A percentile compares a stretch with the other conserved stretches of the same genome.
Evolutionary conservation across 2,888 invertebrate genomes (phyloP).

Genomic region (Drosophila setosimentum): DNA sequence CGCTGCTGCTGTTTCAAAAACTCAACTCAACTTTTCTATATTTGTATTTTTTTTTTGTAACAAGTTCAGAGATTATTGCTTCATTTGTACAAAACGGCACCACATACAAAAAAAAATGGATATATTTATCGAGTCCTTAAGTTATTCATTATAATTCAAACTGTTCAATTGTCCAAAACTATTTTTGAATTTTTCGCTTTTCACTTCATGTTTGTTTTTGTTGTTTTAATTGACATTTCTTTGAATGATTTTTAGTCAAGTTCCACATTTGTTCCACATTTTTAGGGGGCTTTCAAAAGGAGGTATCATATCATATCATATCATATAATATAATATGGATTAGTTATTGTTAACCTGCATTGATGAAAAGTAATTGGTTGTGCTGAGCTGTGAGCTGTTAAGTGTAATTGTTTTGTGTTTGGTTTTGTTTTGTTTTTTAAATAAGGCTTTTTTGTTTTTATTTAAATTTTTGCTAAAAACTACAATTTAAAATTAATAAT

Average conservation of each 20-base stretch:
- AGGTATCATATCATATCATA: neutral
- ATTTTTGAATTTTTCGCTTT: slow-evolving; percentile 4
- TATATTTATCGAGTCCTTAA: slow-evolving; percentile 36
- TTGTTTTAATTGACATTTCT: slow-evolving; percentile 59
- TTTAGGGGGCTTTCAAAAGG: neutral
- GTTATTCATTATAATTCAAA: slow-evolving; percentile 19
- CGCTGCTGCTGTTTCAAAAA: slow-evolving; percentile 8
- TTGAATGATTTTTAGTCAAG: slow-evolving; percentile 23
- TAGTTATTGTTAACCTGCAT: slow-evolving; percentile 37
- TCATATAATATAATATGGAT: slow-evolving; percentile 4
- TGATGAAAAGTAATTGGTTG: slow-evolving; percentile 52
- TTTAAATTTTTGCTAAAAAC: slow-evolving; percentile 79
- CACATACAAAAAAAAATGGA: slow-evolving; percentile 22
- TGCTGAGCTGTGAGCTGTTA: slow-evolving; percentile 31
- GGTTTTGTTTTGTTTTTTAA: slow-evolving; percentile 47
- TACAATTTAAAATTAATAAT: slow-evolving; percentile 79
- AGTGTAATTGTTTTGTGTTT: slow-evolving; percentile 32
- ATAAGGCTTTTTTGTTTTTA: slow-evolving; percentile 78
- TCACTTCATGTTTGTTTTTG: slow-evolving; percentile 6
- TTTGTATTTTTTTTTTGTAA: slow-evolving; percentile 48
- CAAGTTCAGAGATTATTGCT: slow-evolving; percentile 59
- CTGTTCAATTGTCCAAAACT: slow-evolving; percentile 16
- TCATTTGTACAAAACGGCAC: slow-evolving; percentile 63
- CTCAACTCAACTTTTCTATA: slow-evolving; percentile 11
- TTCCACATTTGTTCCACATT: slow-evolving; percentile 20